Evolutionary conservation across 64 coral and sea anemone species (phyloP), one percentile per base, ranked within the genome.

Genomic region (Cladopsammia gracilis): DNA sequence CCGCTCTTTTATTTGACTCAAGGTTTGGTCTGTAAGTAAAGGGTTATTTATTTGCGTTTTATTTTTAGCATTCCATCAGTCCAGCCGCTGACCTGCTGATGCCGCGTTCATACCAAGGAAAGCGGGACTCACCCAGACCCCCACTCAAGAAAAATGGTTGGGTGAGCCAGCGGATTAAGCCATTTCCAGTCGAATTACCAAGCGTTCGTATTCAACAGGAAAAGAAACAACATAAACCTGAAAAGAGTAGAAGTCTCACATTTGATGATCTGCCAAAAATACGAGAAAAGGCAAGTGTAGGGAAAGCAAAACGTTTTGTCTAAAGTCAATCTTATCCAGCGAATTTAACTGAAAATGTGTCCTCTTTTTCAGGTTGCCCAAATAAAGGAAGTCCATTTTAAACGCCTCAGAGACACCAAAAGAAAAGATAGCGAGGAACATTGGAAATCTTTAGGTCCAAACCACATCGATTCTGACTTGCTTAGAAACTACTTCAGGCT

Each of bases 251-350:
- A 22, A 90, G 42, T 20, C 75, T 97, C 9, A 97, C 82, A 8
- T 91, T 97, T 54, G 95, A 97, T 45, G 92, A 97, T 80, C 45
- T 97, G 12, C 92, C 92, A n/a, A 89, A 85, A 54, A 97, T 97
- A 86, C 76, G 92, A 69, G 88, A 97, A 13, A 91, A 97, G 95
- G 95, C 93, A 84, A 73, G 86, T 90, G 34, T n/a, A 25, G 26
- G 16, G 16, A 54, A 84, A 69, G 79, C 65, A 22, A 73, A 46
- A 24, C 4, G 6, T 71, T 34, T 15, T 7, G 58, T 10, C 13
- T 10, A 49, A 18, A 61, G 7, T 42, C 18, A 64, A 64, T 25
- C 25, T 7, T n/a, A 58, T 7, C 20, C 8, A 54, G 18, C 5
- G 8, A 34, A 34, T 34, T 34, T 34, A 34, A 34, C 34, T 86